phyloP scores from a whole-genome alignment of 2,888 invertebrate species.

The Acanthococcus lagerstroemiae region DNA sequence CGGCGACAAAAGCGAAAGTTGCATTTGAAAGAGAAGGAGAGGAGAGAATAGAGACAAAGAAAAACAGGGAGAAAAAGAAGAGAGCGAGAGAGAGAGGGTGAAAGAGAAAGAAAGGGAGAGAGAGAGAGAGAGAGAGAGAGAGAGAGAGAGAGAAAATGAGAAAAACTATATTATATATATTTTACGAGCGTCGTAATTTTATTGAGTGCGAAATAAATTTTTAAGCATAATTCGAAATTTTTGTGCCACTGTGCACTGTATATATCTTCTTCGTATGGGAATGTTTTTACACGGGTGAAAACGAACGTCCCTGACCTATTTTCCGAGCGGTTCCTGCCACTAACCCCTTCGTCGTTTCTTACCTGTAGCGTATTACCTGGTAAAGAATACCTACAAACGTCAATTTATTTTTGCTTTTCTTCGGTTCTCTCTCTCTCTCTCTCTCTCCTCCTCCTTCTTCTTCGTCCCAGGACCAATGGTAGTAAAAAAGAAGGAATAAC shows the following conservation, averaged over 20 bases:
- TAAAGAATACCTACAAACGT: slow-evolving; percentile 22
- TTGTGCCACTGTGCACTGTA: background rate
- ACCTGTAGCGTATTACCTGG: slow-evolving; percentile 21
- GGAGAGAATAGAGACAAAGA: background rate
- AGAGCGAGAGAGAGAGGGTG: background rate
- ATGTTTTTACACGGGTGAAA: slow-evolving; percentile 26
- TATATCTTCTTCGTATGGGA: slow-evolving; percentile 18
- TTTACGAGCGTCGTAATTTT: background rate
- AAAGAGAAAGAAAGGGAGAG: background rate
- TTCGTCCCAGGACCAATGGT: too few species aligned
- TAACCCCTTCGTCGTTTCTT: slow-evolving; percentile 21
- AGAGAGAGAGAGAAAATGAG: background rate
- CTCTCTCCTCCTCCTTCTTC: background rate
- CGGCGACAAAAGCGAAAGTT: too few species aligned
- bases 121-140: slow-evolving; percentile 11
- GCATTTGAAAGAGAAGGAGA: too few species aligned
- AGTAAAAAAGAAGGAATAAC: too few species aligned
- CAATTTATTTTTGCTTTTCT: background rate
- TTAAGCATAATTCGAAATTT: background rate
- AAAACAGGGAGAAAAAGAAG: background rate
- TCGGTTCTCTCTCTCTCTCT: background rate
- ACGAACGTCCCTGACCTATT: slow-evolving; percentile 26
- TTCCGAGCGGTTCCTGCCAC: slow-evolving; percentile 15
- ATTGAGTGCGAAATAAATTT: background rate
- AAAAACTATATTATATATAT: background rate